Base-by-base conservation (phyloP, 2,113 vertebrate species). In the Chamaea fasciata region DNA sequence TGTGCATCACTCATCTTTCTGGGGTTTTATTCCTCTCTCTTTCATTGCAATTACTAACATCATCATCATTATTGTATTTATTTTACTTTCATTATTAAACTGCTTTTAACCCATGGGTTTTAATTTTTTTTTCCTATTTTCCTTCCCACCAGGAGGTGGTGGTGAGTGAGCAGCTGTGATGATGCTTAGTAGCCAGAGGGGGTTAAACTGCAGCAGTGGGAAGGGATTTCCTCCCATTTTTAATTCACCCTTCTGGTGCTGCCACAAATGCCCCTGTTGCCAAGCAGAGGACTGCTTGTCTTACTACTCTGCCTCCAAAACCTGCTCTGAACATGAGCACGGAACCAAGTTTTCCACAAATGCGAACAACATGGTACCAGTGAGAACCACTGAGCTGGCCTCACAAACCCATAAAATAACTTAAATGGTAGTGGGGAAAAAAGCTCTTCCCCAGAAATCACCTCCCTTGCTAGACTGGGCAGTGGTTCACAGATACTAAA, bases 241-340 rank as follows among this genome's bases (percentile, higher is more conserved):
- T 3, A 60, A 44, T 62, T 77, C 46, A 56, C 24, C 3, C 42
- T 83, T 10, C 23, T n/a, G 27, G 14, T 6, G 3, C 33, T 80
- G 49, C 71, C 2, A 3, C 15, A 31, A 47, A 69, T 0, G 0
- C 23, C 28, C 21, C 39, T 6, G 9, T 7, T 41, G 20, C 22
- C 55, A 86, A 82, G 53, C 33, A 83, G 33, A 47, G 11, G 18
- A 57, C 6, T 10, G 8, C 12, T 65, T n/a, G 28, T 26, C 18
- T 50, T 39, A 52, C 9, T 15, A 35, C 19, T 17, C 27, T 60
- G 0, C 31, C 49, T 76, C 53, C 30, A 37, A 87, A 68, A 67
- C 14, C 16, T 75, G n/a, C 46, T 60, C n/a, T 39, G 13, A 83
- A 35, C 60, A 26, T 3, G 14, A 91, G 53, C 53, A 92, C 28